Evolutionary conservation across 2,113 vertebrate genomes (phyloP), one percentile per base, ranked within the genome.

Genomic region (Addax nasomaculatus): DNA sequence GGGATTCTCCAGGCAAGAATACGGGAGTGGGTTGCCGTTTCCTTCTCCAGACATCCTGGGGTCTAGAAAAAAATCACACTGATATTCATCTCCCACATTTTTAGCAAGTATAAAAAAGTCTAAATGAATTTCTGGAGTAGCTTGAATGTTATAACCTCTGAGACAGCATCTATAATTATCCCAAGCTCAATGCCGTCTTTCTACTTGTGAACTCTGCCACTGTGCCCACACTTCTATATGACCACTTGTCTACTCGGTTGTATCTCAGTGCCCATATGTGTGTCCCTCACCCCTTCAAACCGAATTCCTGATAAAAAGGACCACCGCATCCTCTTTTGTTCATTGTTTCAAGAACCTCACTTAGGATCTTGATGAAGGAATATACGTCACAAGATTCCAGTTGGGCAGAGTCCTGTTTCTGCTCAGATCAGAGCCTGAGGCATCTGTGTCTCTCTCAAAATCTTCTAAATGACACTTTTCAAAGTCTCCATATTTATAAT

Each of bases 381-480:
- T 21, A 8, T 30, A 3, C 3, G 1, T 55, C 55, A 62, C 14
- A 88, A 70, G 11, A 60, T 83, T 91, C 36, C 23, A 89, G 4
- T 2, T 36, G 11, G 0, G 3, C 67, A 93, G 45, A 67, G 43
- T 64, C 23, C n/a, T 30, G 1, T 87, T 91, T 70, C n/a, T 49
- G 29, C 21, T 51, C 5, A 73, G 33, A 79, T 45, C 30, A n/a
- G 17, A 70, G 17, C 57, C 94, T 89, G 55, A 92, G 39, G 5
- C 84, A 73, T 79, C 15, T 1, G 2, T 17, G 11, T 47, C 16
- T 25, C 64, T 49, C 12, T 23, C 21, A 23, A 5, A 78, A 49
- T 67, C 17, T 90, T 73, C 88, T 36, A 85, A 85, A 51, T 81
- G 60, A 21, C n/a, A 6, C n/a, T 93, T 85, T 79, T 80, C 67